Base-by-base conservation (phyloP, 2,113 vertebrate species). In the Pao palembangensis region DNA sequence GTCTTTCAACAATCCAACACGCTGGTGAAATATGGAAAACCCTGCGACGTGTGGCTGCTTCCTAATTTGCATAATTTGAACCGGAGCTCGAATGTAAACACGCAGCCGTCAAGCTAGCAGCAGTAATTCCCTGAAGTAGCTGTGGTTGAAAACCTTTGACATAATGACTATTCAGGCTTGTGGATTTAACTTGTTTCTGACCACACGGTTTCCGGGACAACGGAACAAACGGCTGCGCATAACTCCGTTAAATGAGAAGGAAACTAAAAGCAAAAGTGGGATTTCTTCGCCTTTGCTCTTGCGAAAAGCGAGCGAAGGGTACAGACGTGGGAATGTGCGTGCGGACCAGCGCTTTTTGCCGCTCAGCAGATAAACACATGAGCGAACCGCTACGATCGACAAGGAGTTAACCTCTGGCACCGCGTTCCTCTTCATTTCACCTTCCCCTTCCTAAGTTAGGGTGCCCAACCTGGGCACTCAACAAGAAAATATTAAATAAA, bases 41-140 rank as follows among this genome's bases (percentile, higher is more conserved):
- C 5, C 31, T 16, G 13, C 54, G 42, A 31, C 34, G 8, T 16
- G 21, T 12, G 46, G 18, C 2, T 8, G 0, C 34, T 63, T 69
- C 41, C 38, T 43, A 53, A 73, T 74, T 79, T 75, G 61, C 64
- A 81, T 77, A 16, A 55, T n/a, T 62, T 67, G 55, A 50, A 61
- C 17, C 20, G n/a, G 46, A 55, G 8, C 5, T 10, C 25, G 19
- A 60, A 38, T 49, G 51, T 69, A 56, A 78, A 64, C 57, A 52
- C 47, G 25, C 63, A 58, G 71, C 55, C 65, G 21, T 43, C 51
- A 46, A 31, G 28, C 55, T 67, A 51, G 0, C 3, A 13, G 0
- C 3, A 13, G 6, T 51, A 41, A 38, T 57, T 56, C 57, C 31
- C 54, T 38, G 18, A 51, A 58, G 81, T 51, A 69, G 66, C 71